Conservation (phyloP, 2,888 invertebrate genomes). For the Chymomyza fuscimana region DNA sequence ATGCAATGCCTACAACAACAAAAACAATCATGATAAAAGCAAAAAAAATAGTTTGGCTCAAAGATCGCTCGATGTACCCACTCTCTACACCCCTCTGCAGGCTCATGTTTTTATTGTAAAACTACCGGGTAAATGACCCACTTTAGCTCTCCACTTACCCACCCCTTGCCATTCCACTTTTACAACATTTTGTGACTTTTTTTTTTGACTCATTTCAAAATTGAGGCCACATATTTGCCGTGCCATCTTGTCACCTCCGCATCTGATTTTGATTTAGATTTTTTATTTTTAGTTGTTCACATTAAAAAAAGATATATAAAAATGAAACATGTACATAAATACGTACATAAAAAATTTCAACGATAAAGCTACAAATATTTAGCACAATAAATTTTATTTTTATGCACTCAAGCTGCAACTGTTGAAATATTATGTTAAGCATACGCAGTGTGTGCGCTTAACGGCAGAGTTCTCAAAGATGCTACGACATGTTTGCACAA, state of each 20-base stretch:
- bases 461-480: neutral
- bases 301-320: slow-evolving; percentile 23
- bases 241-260: neutral
- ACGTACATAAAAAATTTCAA: neutral
- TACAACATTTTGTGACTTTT: slow-evolving; percentile 44
- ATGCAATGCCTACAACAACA: slow-evolving; percentile 48
- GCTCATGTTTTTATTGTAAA: neutral
- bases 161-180: neutral
- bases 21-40: slow-evolving; percentile 46
- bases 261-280: neutral
- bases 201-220: slow-evolving; percentile 29
- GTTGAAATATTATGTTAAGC: slow-evolving; percentile 41
- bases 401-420: slow-evolving; percentile 1
- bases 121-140: slow-evolving; percentile 69
- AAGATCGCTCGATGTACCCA: neutral
- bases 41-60: slow-evolving; percentile 37
- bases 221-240: slow-evolving; percentile 42
- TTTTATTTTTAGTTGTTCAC: slow-evolving; percentile 41
- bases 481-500: slow-evolving; percentile 45
- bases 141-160: slow-evolving; percentile 34
- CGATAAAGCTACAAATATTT: slow-evolving; percentile 15
- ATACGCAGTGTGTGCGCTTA: slow-evolving; percentile 47
- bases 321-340: neutral
- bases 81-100: neutral
- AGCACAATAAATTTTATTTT: slow-evolving; percentile 25